Evolutionary conservation across 2,113 vertebrate species (phyloP).

Genomic region (Trichomycterus rosablanca): DNA sequence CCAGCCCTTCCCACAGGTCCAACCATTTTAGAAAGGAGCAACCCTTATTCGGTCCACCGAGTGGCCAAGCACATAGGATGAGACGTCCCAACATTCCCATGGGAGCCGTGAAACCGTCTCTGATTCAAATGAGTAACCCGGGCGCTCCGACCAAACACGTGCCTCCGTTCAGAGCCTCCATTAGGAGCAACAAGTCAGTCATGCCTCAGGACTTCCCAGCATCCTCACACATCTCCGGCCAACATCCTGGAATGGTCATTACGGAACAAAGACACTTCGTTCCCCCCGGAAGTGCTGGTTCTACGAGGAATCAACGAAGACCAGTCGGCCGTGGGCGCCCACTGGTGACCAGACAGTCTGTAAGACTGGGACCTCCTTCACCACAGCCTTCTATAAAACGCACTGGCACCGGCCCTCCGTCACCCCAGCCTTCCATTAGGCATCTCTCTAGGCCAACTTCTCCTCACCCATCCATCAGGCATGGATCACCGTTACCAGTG

Average conservation of each 20-base stretch:
- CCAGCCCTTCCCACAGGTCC: constrained; percentile 65
- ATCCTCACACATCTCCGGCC: constrained; percentile 51
- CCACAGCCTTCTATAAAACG: constrained; percentile 65
- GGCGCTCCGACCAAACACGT: constrained; percentile 66
- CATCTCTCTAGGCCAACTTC: constrained; percentile 40
- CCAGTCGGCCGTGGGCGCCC: constrained; percentile 66
- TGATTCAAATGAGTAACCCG: constrained; percentile 61
- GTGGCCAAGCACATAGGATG: constrained; percentile 47
- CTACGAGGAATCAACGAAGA: constrained; percentile 51
- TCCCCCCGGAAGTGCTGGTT: constrained; percentile 48
- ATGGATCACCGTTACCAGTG: constrained; percentile 49
- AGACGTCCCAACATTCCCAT: constrained; percentile 61
- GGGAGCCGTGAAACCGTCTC: constrained; percentile 61
- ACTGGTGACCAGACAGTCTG: constrained; percentile 57
- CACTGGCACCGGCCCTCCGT: constrained; percentile 49
- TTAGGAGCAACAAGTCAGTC: constrained; percentile 63
- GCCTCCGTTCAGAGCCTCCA: constrained; percentile 61
- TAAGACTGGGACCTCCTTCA: constrained; percentile 50
- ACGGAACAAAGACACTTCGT: constrained; percentile 45
- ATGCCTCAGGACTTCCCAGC: constrained; percentile 55
- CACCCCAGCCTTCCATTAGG: constrained; percentile 54
- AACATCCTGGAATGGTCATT: constrained; percentile 10
- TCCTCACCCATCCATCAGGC: constrained; percentile 42
- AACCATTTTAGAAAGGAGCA: constrained; percentile 59
- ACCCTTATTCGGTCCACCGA: constrained; percentile 42